Conservation (phyloP, 92 coral and sea anemone genomes). For the Anthopleura xanthogrammica region DNA sequence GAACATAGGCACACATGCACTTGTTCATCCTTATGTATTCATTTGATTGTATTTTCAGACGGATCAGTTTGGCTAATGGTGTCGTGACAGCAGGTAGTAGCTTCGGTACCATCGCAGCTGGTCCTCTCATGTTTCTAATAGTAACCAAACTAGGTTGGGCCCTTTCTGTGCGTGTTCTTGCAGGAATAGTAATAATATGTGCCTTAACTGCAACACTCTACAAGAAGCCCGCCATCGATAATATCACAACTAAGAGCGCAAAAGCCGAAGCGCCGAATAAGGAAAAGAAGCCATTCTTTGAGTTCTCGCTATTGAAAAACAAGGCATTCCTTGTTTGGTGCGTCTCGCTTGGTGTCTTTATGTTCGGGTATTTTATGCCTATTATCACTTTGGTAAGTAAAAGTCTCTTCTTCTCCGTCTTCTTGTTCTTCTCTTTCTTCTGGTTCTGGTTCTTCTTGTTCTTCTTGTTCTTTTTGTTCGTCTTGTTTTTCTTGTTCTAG, state of each 20-base stretch:
- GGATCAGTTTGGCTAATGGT: constrained; percentile 86
- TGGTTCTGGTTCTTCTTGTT: too few relatives aligned
- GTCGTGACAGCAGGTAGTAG: constrained; percentile 97
- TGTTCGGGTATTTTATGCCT: constrained; percentile 92
- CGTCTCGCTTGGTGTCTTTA: constrained; percentile 77
- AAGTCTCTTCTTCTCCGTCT: too few relatives aligned
- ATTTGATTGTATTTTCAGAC: constrained; percentile 38
- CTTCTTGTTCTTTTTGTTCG: too few relatives aligned
- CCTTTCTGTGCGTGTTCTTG: constrained; percentile 70
- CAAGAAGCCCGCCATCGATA: constrained; percentile 50
- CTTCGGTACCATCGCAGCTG: constrained; percentile 87
- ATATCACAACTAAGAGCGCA: constrained; percentile 18
- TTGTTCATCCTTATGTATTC: background rate
- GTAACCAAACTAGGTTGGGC: constrained; percentile 74
- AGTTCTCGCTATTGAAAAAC: constrained; percentile 74
- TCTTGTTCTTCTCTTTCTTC: too few relatives aligned
- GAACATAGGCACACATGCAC: too few relatives aligned
- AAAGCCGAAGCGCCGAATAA: constrained; percentile 22
- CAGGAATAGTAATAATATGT: constrained; percentile 63
- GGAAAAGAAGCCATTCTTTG: constrained; percentile 64
- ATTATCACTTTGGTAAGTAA: constrained; percentile 90
- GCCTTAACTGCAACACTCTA: constrained; percentile 70
- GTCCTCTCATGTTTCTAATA: constrained; percentile 76
- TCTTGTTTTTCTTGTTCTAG: too few relatives aligned
- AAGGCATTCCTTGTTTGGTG: constrained; percentile 87